Percentiles rank a stretch among this genome's conserved stretches.
Conservation (phyloP, 2,113 vertebrate species). For the Myanophis thanlyinensis region DNA sequence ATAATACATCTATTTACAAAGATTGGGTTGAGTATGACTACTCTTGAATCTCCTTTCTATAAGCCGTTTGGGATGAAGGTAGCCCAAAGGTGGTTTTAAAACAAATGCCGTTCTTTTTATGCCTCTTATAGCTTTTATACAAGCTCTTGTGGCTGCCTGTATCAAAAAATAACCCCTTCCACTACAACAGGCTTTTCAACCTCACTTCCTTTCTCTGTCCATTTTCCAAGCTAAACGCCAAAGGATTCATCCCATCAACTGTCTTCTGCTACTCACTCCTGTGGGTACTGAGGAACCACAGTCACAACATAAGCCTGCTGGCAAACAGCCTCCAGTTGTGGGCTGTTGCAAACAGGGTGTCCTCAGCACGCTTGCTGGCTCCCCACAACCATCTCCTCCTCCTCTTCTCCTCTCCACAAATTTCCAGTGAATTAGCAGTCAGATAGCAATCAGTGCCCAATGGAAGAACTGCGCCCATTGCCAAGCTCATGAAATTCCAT, state of each 20-base stretch:
- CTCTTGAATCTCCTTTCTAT: background rate
- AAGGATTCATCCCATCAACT: background rate
- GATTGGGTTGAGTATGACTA: background rate
- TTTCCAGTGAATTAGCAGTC: constrained; percentile 23
- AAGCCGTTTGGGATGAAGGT: background rate
- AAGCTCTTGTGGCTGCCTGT: too few relatives aligned
- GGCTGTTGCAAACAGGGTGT: background rate
- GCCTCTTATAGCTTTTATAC: background rate
- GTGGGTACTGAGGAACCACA: background rate
- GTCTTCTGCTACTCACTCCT: too few relatives aligned
- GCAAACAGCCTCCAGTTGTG: background rate
- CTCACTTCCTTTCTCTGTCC: background rate
- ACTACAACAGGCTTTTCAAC: background rate
- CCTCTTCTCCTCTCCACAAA: background rate
- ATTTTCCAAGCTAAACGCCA: background rate
- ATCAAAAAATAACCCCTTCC: background rate
- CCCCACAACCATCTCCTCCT: background rate
- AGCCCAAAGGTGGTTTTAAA: background rate
- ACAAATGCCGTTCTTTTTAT: background rate
- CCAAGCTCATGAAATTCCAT: background rate
- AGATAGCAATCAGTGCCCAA: constrained; percentile 13
- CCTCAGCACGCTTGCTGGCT: background rate
- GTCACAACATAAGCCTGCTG: background rate
- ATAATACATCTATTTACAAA: background rate
- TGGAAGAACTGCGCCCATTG: constrained; percentile 3